Evolutionary conservation across 2,888 invertebrate species (phyloP).

Genomic region (Ethmia dodecea): DNA sequence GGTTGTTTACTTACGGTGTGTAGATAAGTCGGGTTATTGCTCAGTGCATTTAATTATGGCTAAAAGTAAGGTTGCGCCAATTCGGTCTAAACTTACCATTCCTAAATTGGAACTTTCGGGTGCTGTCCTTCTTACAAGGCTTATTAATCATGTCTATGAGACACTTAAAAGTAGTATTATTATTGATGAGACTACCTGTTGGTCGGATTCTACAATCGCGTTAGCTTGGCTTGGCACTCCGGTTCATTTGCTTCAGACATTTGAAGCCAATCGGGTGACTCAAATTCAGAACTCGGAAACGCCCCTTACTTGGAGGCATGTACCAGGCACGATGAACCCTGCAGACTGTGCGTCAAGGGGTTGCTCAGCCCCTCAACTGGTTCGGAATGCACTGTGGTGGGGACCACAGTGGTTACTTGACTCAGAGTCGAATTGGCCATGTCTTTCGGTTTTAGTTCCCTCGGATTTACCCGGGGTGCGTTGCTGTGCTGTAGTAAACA

Average conservation of each 20-base stretch:
- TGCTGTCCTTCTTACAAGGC: neutral
- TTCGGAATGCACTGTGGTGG: neutral
- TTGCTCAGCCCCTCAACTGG: neutral
- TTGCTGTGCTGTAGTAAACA: too few relatives aligned
- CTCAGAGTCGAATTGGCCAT: neutral
- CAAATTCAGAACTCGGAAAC: neutral
- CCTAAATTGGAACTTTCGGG: conserved; percentile 2
- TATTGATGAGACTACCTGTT: neutral
- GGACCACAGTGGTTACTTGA: neutral
- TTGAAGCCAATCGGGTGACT: neutral
- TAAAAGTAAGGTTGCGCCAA: neutral
- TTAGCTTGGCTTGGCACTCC: neutral
- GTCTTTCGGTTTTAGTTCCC: neutral
- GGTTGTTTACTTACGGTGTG: neutral
- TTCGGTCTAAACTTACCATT: neutral
- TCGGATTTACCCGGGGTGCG: neutral
- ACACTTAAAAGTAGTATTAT: neutral
- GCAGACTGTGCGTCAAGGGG: neutral
- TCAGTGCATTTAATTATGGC: neutral
- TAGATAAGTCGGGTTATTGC: neutral
- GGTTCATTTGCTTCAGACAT: neutral
- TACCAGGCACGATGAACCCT: neutral
- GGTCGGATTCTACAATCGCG: neutral
- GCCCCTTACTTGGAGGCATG: neutral
- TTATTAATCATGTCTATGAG: neutral